Evolutionary conservation across 2,797 vertebrate species (phyloP).

Genomic region (Bucorvus abyssinicus): DNA sequence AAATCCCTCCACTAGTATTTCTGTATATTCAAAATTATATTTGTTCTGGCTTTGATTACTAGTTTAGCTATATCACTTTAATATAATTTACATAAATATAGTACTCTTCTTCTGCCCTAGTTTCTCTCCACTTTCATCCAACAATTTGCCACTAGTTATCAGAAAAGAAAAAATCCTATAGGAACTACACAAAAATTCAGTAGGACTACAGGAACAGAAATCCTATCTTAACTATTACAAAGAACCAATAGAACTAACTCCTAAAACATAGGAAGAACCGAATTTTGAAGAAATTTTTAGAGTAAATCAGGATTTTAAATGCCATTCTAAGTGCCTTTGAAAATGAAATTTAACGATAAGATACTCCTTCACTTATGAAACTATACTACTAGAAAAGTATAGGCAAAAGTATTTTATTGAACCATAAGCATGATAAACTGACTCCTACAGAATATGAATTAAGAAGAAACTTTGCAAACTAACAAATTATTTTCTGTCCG

Average conservation of each 20-base stretch:
- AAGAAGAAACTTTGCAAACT: not conserved
- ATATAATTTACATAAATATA: not conserved
- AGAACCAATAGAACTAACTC: not conserved
- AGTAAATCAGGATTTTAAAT: not conserved
- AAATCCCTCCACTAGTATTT: not conserved
- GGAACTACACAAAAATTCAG: not conserved
- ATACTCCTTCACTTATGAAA: not conserved
- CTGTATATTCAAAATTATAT: not conserved
- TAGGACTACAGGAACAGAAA: not conserved
- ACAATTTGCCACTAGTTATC: not conserved
- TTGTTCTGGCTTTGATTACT: not conserved
- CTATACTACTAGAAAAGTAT: not conserved
- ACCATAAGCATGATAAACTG: not conserved
- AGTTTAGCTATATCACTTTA: not conserved
- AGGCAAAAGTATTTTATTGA: not conserved
- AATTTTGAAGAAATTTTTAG: not conserved
- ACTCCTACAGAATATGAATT: not conserved
- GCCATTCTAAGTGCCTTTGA: not conserved
- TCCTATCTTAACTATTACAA: not conserved
- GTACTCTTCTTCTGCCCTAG: not conserved
- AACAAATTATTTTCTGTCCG: not conserved
- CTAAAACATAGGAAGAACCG: not conserved
- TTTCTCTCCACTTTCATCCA: not conserved
- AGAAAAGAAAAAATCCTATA: not conserved
- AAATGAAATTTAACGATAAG: not conserved